phyloP scores from a whole-genome alignment of 2,113 vertebrate genomes.

The Dromaius novaehollandiae region DNA sequence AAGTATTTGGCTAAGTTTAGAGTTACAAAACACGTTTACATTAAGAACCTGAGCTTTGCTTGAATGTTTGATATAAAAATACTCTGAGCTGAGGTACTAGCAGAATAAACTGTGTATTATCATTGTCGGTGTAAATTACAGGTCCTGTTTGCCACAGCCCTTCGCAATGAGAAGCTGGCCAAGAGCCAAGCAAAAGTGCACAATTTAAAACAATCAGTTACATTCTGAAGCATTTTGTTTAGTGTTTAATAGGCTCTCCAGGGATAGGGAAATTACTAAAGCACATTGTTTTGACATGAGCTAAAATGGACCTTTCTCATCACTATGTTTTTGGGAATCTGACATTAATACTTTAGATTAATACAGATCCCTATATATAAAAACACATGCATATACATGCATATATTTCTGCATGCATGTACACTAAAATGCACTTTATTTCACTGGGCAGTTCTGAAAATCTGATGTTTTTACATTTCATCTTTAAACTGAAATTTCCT shows the following conservation, averaged over 20 bases:
- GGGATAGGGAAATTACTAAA: slow-evolving; percentile 78
- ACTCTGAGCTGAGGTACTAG: slow-evolving; percentile 57
- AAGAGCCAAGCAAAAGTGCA: slow-evolving; percentile 67
- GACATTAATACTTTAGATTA: slow-evolving; percentile 64
- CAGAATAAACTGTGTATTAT: slow-evolving; percentile 72
- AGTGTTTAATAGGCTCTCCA: slow-evolving; percentile 78
- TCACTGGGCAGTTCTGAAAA: slow-evolving; percentile 42
- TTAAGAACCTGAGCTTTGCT: slow-evolving; percentile 64
- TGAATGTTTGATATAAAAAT: slow-evolving; percentile 74
- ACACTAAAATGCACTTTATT: neutral
- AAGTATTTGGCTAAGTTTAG: slow-evolving; percentile 35
- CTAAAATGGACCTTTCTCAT: slow-evolving; percentile 68
- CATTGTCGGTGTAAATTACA: slow-evolving; percentile 74
- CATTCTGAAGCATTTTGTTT: slow-evolving; percentile 74
- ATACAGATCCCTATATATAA: neutral
- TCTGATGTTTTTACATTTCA: neutral
- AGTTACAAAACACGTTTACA: slow-evolving; percentile 64
- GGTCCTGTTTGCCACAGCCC: slow-evolving; percentile 55
- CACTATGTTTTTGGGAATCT: slow-evolving; percentile 68
- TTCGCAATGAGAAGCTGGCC: slow-evolving; percentile 62
- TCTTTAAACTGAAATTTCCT: neutral
- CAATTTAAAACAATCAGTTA: slow-evolving; percentile 79
- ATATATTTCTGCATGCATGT: neutral
- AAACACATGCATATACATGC: neutral
- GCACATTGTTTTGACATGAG: slow-evolving; percentile 75